Conservation (phyloP, 92 coral and sea anemone genomes). For the Hydrozoanthus gracilis region DNA sequence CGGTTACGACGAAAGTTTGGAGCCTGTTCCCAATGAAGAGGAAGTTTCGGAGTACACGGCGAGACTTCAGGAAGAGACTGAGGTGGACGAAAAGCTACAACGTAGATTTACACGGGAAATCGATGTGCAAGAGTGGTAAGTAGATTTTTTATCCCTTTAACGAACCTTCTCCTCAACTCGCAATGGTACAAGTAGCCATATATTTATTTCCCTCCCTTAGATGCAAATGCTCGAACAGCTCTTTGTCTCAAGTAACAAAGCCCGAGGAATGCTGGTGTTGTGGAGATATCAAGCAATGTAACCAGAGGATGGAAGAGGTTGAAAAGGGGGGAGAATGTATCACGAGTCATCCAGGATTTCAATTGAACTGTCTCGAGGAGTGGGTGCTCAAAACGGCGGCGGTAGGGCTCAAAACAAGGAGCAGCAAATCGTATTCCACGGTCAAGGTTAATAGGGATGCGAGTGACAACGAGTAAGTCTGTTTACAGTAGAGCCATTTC, state of each 20-base stretch:
- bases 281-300: constrained; percentile 46
- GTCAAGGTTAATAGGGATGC: constrained; percentile 30
- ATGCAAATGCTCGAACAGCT: constrained; percentile 59
- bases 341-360: constrained; percentile 54
- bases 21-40: constrained; percentile 54
- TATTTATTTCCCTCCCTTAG: too few relatives aligned
- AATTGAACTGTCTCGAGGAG: constrained; percentile 43
- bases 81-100: constrained; percentile 49
- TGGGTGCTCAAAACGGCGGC: constrained; percentile 54
- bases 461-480: constrained; percentile 51
- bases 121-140: constrained; percentile 52
- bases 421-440: constrained; percentile 45
- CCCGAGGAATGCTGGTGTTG: constrained; percentile 58
- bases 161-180: background rate
- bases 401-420: constrained; percentile 49
- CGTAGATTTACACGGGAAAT: constrained; percentile 56
- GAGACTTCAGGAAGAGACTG: constrained; percentile 39
- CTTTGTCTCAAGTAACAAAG: constrained; percentile 45
- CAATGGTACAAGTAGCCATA: constrained; percentile 33
- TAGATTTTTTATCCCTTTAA: constrained; percentile 1
- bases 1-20: constrained; percentile 50
- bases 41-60: constrained; percentile 44
- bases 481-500: too few relatives aligned
- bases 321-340: constrained; percentile 20
- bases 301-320: constrained; percentile 38